phyloP scores from a whole-genome alignment of 2,113 vertebrate species.

The Aspiorhynchus laticeps region DNA sequence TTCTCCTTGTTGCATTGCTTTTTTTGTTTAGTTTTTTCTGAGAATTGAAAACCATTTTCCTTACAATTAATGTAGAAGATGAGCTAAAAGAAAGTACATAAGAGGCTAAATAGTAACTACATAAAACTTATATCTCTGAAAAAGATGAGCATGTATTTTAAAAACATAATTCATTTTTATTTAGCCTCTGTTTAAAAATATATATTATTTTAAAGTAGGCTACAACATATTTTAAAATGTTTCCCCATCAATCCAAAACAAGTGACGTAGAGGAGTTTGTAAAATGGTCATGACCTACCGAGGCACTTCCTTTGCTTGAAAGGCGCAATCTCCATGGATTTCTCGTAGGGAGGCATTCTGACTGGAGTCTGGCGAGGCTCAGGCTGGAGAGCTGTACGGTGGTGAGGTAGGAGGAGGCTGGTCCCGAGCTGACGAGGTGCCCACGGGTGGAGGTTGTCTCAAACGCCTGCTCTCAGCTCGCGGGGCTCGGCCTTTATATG shows the following conservation, averaged over 20 bases:
- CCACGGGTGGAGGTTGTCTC: constrained; percentile 65
- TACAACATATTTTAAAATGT: no score
- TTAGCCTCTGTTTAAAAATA: no score
- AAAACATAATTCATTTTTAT: no score
- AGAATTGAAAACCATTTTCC: no score
- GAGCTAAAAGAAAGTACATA: no score
- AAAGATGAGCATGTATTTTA: no score
- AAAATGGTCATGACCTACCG: constrained; percentile 64
- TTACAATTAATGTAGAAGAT: no score
- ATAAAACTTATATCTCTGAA: no score
- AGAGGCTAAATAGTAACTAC: no score
- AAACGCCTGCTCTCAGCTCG: constrained; percentile 58
- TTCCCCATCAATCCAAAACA: background rate
- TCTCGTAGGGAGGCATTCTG: constrained; percentile 78
- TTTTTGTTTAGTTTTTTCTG: no score
- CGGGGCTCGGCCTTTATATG: constrained; percentile 65
- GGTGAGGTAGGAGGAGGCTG: constrained; percentile 28
- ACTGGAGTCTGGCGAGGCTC: constrained; percentile 48
- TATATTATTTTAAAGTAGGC: no score
- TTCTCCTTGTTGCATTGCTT: no score
- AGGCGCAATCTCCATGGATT: constrained; percentile 77
- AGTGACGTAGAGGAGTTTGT: background rate
- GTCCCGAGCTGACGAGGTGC: constrained; percentile 67
- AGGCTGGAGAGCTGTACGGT: constrained; percentile 35
- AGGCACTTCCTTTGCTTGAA: constrained; percentile 83